Evolutionary conservation across 2,888 invertebrate genomes (phyloP).

Genomic region (Lasioglossum malachurum): DNA sequence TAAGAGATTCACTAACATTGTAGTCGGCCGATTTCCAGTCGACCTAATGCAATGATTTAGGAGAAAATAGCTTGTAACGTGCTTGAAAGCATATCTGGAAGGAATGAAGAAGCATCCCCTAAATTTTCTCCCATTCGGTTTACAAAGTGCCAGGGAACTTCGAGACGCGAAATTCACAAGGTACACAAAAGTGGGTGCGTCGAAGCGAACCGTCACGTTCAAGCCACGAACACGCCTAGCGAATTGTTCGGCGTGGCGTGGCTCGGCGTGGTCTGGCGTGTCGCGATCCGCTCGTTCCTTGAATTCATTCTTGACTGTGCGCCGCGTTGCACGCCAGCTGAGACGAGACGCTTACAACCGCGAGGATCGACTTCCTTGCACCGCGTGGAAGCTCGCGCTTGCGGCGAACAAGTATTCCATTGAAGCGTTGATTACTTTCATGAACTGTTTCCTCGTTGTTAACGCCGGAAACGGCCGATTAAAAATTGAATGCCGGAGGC

Average conservation of each 20-base stretch:
- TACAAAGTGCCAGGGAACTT: neutral
- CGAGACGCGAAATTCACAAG: neutral
- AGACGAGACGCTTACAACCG: constrained; percentile 10
- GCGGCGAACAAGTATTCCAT: constrained; percentile 2
- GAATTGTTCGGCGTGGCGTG: constrained; percentile 61
- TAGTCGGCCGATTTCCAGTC: too few relatives aligned
- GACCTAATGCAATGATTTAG: too few relatives aligned
- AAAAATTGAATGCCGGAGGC: constrained; percentile 5
- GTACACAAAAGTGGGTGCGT: constrained; percentile 14
- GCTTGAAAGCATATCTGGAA: neutral
- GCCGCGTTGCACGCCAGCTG: constrained; percentile 6
- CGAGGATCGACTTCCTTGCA: constrained; percentile 9
- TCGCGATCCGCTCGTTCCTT: constrained; percentile 57
- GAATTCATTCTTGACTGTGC: constrained; percentile 49
- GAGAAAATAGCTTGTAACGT: too few relatives aligned
- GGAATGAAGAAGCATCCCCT: neutral
- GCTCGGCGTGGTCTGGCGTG: constrained; percentile 39
- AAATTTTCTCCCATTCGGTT: neutral
- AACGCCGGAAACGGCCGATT: constrained; percentile 5
- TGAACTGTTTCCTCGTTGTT: constrained; percentile 13
- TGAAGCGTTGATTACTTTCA: constrained; percentile 15
- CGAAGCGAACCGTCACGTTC: constrained; percentile 52
- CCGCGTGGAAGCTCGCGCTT: constrained; percentile 12
- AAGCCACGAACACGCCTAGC: constrained; percentile 61
- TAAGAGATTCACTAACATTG: too few relatives aligned